Conservation (phyloP, 1,140 invertebrate genomes). For the Drosophila athabasca region DNA sequence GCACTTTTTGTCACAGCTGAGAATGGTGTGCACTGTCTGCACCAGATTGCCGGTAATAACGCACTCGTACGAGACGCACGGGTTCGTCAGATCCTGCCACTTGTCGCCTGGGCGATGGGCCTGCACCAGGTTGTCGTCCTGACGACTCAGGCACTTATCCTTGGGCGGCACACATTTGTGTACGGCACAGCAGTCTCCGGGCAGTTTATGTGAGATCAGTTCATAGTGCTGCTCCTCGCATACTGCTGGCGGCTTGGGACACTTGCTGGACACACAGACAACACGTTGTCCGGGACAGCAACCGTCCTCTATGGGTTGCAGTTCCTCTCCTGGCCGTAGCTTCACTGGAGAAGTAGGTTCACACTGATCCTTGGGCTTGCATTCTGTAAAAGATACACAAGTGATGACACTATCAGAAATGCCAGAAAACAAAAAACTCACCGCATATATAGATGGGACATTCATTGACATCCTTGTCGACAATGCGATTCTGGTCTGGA, state of each 20-base stretch:
- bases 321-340: constrained; percentile 3
- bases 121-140: constrained; percentile 4
- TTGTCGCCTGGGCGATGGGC: constrained; percentile 3
- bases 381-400: neutral
- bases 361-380: constrained; percentile 15
- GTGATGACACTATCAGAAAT: neutral
- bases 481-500: constrained; percentile 7
- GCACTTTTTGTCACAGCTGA: constrained; percentile 13
- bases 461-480: neutral
- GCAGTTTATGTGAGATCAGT: constrained; percentile 3
- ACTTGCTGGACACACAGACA: neutral
- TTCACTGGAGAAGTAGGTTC: neutral
- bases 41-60: neutral
- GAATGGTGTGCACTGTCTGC: constrained; percentile 2
- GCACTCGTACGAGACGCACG: constrained; percentile 16
- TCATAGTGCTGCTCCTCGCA: constrained; percentile 6
- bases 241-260: constrained; percentile 8
- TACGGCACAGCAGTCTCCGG: constrained; percentile 6
- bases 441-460: constrained; percentile 20
- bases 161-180: constrained; percentile 14
- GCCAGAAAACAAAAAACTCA: neutral
- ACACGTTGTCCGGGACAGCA: constrained; percentile 10
- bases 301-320: constrained; percentile 1
- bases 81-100: constrained; percentile 1
- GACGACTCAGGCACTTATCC: neutral